These are phyloP conservation scores for Picathartes gymnocephalus DNA, from an alignment of 2,113 vertebrate genomes.

Conservation along the genomic window DNA sequence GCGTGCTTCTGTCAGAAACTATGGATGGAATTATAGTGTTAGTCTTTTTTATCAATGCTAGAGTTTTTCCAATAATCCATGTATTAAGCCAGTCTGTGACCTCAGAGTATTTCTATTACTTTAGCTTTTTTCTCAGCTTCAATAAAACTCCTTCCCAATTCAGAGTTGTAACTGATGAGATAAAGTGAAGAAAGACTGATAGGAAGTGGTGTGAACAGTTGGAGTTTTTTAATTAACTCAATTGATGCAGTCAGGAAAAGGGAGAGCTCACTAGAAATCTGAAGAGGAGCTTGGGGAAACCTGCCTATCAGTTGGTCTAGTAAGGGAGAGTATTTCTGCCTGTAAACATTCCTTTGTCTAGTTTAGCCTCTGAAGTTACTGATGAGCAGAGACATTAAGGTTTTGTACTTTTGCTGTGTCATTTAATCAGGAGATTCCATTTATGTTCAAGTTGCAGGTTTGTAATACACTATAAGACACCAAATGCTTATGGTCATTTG, in stretches of 20 bases:
- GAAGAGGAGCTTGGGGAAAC: background rate
- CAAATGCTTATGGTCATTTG: background rate
- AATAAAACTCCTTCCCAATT: background rate
- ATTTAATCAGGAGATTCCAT: background rate
- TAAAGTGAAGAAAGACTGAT: background rate
- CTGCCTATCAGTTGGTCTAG: background rate
- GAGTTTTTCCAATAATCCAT: background rate
- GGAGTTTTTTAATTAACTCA: background rate
- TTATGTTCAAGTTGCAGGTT: background rate
- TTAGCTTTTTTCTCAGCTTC: background rate
- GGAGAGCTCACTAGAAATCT: background rate
- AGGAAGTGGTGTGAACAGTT: background rate
- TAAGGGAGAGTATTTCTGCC: background rate
- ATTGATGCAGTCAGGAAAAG: background rate
- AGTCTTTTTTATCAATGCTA: background rate
- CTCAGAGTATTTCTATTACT: background rate
- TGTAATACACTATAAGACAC: background rate
- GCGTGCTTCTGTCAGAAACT: background rate
- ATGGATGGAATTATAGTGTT: background rate
- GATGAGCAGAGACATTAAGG: background rate
- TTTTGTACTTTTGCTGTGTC: background rate
- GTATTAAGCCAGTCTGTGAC: background rate
- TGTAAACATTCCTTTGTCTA: background rate
- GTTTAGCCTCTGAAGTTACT: background rate
- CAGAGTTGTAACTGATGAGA: background rate